Evolutionary conservation across 2,888 invertebrate genomes (phyloP), one percentile per base, ranked within the genome.

Genomic region (Colletes collaris): DNA sequence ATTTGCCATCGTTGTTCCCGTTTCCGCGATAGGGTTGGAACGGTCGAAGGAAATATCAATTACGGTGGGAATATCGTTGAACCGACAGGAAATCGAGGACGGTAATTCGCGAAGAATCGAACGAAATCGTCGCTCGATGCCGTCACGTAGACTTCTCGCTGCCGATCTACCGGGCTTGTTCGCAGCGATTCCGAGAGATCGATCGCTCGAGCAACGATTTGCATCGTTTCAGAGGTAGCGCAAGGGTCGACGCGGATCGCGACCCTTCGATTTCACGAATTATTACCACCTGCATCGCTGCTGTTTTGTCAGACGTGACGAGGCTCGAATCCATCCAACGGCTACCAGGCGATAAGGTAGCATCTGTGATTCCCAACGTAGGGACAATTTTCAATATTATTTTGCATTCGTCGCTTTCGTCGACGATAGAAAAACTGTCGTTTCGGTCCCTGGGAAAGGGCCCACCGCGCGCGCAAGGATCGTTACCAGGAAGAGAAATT

Each of bases 81-180:
- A 64, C 59, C 62, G 53, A 59, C 37, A 70, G 72, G 65, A 52
- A 84, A 86, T 84, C 76, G 83, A 79, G 74, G 83, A 79, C 78
- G 74, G 83, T 85, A 82, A 87, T 88, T 85, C 83, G 70, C 84
- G 82, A 82, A 74, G 86, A 86, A 80, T 84, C 76, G 80, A 78
- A 71, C 79, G 79, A 83, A 87, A 87, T 89, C 82, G 88, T 82
- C 83, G 81, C 83, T 87, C 86, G 80, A 89, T 89, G 83, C 81
- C 88, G 80, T 89, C 89, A 89, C 89, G 89, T 89, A 89, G 80
- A 78, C 74, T 80, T 77, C 85, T 56, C 80, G 77, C 66, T 63
- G 76, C 62, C 56, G 80, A 80, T 79, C 66, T 65, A 70, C 50
- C 2, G 16, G 49, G 35, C 69, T 59, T 49, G 60, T 77, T 71